These are phyloP conservation scores for Pionites leucogaster DNA, from an alignment of 2,113 vertebrate species.

Conservation along the genomic window DNA sequence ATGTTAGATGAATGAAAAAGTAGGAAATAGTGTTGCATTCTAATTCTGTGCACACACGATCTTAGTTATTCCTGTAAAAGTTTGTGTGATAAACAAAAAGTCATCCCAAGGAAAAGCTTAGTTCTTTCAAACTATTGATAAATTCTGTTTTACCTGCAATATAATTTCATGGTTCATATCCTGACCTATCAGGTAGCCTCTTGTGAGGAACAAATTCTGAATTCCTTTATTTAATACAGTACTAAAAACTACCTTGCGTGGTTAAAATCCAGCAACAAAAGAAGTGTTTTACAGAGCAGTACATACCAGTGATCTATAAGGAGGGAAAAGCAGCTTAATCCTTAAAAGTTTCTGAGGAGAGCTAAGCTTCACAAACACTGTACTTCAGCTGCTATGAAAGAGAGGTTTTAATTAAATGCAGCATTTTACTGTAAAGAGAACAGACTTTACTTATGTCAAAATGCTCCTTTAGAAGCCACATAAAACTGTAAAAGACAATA, in stretches of 20 bases:
- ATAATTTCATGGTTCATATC: neutral
- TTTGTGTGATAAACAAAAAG: neutral
- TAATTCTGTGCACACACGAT: neutral
- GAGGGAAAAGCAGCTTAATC: constrained; percentile 24
- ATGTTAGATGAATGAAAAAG: neutral
- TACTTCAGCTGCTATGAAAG: constrained; percentile 53
- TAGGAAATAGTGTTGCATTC: neutral
- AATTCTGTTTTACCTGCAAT: neutral
- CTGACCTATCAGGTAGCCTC: neutral
- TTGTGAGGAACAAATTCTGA: constrained; percentile 6
- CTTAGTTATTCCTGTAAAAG: neutral
- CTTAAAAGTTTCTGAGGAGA: constrained; percentile 25
- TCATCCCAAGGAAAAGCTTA: neutral
- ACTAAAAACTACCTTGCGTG: neutral
- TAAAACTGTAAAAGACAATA: constrained; percentile 61
- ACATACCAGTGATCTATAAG: neutral
- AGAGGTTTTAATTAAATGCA: constrained; percentile 66
- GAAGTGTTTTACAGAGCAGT: neutral
- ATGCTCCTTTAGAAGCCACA: constrained; percentile 64
- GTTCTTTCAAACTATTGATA: neutral
- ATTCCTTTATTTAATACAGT: constrained; percentile 30
- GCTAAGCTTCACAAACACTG: constrained; percentile 33
- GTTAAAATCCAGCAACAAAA: constrained; percentile 6
- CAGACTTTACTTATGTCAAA: constrained; percentile 68
- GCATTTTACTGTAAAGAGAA: constrained; percentile 60